Evolutionary conservation across 1,140 invertebrate genomes (phyloP), one percentile per base, ranked within the genome.

Genomic region (Drosophila mojavensis): DNA sequence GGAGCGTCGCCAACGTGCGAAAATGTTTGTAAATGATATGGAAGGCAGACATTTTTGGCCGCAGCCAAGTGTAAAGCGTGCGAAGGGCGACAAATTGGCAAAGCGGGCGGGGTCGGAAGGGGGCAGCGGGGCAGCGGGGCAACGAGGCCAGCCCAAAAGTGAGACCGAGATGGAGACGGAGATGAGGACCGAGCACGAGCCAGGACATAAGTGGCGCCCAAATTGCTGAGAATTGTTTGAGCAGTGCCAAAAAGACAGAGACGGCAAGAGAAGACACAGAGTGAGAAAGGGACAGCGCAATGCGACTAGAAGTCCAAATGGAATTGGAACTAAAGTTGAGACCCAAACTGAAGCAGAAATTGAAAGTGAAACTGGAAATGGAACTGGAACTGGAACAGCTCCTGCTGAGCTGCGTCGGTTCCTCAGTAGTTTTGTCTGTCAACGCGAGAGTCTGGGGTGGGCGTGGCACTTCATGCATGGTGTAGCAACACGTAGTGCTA

Each of bases 31-130:
- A 70, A 60, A 75, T 75, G 67, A 75, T 70, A 70, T 68, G 69
- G 72, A 50, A 56, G 60, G 43, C 56, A 71, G 79, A 77, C 82
- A 86, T 79, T 86, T 82, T 82, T 70, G 75, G 75, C 79, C 75
- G 83, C 83, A 86, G 58, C 55, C 79, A 86, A 86, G 83, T 86
- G 83, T 86, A 82, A 86, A 86, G 64, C 76, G 28, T 30, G 45
- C 50, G 33, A 72, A 51, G 56, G 48, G 47, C 50, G 69, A 36
- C 54, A 72, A 72, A 66, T 72, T 72, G 62, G 70, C 70, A 68
- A 43, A 58, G 15, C 51, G 24, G 15, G n/a, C 2, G 6, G 30
- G 6, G 6, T 2, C 59, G 30, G 5, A 33, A 33, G 33, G 7
- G 33, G 33, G 7, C 1, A 9, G 33, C 4, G 30, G 30, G 30